phyloP scores from a whole-genome alignment of 2,888 invertebrate species.

The Physocephala rufipes region DNA sequence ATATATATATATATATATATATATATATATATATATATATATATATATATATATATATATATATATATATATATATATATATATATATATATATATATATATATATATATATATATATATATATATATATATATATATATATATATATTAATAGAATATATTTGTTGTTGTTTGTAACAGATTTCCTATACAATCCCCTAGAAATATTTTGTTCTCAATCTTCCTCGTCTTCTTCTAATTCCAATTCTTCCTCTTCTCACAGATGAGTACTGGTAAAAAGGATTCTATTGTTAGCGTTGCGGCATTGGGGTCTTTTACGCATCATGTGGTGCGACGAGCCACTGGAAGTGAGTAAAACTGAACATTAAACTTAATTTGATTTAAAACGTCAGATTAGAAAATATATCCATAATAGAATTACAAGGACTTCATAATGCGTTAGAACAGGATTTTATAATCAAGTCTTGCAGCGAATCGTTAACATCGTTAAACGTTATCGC shows the following conservation, averaged over 20 bases:
- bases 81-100: too few relatives aligned
- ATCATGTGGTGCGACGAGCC: constrained; percentile 63
- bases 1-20: too few relatives aligned
- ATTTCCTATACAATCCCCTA: background rate
- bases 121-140: too few relatives aligned
- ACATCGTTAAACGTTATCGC: too few relatives aligned
- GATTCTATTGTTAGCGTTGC: constrained; percentile 65
- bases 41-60: too few relatives aligned
- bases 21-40: too few relatives aligned
- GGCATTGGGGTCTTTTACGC: constrained; percentile 62
- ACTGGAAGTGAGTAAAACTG: constrained; percentile 64
- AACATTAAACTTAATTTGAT: background rate
- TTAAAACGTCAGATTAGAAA: background rate
- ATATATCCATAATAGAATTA: too few relatives aligned
- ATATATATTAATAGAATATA: background rate
- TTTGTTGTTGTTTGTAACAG: background rate
- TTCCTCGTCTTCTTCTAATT: background rate
- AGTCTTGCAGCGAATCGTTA: too few relatives aligned
- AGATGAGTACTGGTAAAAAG: constrained; percentile 64
- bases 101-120: too few relatives aligned
- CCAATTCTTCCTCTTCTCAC: constrained; percentile 41
- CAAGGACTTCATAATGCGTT: too few relatives aligned
- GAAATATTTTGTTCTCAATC: background rate
- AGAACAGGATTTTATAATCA: too few relatives aligned
- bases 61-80: too few relatives aligned